phyloP scores from a whole-genome alignment of 2,888 invertebrate genomes.

The Elysia crispata region DNA sequence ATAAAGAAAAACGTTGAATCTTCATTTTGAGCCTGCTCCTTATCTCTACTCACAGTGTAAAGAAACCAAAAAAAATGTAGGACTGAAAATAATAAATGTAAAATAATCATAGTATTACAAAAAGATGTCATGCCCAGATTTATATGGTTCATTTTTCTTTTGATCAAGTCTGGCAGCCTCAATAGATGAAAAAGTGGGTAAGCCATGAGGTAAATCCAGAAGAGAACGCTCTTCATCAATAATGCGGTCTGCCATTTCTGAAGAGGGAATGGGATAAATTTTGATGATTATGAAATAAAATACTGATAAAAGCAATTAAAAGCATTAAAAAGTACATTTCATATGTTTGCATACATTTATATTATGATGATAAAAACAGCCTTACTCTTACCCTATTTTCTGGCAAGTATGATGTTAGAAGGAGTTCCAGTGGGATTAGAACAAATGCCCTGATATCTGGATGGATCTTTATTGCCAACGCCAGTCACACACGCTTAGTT shows the following conservation, averaged over 20 bases:
- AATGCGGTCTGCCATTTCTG: slow-evolving; percentile 88
- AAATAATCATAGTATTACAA: slow-evolving; percentile 40
- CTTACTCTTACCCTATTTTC: no score
- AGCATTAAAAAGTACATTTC: background rate
- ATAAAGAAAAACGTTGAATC: no score
- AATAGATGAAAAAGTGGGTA: slow-evolving; percentile 86
- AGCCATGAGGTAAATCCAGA: slow-evolving; percentile 85
- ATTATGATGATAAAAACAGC: no score
- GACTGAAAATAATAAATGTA: background rate
- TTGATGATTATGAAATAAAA: no score
- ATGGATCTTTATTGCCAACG: no score
- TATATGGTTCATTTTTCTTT: slow-evolving; percentile 51
- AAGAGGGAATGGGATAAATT: slow-evolving; percentile 58
- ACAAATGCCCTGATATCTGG: no score
- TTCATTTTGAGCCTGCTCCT: no score
- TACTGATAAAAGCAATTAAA: background rate
- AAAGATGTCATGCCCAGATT: slow-evolving; percentile 59
- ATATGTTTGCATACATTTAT: background rate
- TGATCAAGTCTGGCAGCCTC: slow-evolving; percentile 77
- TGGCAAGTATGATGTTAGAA: no score
- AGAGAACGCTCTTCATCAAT: slow-evolving; percentile 85
- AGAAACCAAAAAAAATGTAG: background rate
- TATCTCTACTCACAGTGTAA: background rate
- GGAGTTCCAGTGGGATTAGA: no score
- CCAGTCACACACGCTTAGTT: no score